phyloP scores from a whole-genome alignment of 2,888 invertebrate genomes.

The Nasonovia ribisnigri region DNA sequence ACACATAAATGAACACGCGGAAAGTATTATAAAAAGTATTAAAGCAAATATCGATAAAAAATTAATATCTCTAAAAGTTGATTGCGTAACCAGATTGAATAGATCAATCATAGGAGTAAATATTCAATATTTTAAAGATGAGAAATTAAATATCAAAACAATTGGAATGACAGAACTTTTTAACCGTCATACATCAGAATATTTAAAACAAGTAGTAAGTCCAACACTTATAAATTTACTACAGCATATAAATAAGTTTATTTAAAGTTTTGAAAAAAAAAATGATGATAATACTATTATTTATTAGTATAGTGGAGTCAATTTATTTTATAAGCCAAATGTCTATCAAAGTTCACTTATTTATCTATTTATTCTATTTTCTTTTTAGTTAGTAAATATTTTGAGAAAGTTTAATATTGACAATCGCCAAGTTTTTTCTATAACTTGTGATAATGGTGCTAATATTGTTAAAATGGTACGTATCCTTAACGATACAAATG shows the following conservation, averaged over 20 bases:
- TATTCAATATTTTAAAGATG: no score
- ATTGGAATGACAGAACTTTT: no score
- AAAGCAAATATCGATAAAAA: neutral
- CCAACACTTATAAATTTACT: no score
- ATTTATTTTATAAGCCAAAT: neutral
- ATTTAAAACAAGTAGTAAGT: no score
- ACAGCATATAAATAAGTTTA: no score
- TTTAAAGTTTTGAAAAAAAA: neutral
- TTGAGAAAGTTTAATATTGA: neutral
- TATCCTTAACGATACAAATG: neutral
- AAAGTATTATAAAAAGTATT: neutral
- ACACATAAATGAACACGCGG: neutral
- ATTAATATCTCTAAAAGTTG: conserved; percentile 3
- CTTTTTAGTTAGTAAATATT: neutral
- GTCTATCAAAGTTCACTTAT: neutral
- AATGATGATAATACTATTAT: no score
- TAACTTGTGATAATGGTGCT: neutral
- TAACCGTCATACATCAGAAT: no score
- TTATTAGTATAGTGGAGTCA: neutral
- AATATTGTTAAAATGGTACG: neutral
- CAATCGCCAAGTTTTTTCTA: neutral
- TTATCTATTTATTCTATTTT: neutral
- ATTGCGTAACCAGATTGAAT: conserved; percentile 16
- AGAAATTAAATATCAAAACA: no score
- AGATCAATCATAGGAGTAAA: neutral